A percentile compares a stretch with the other conserved stretches of the same genome.
Evolutionary conservation across 2,113 vertebrate genomes (phyloP).

Genomic region (Macquaria ambigua): DNA sequence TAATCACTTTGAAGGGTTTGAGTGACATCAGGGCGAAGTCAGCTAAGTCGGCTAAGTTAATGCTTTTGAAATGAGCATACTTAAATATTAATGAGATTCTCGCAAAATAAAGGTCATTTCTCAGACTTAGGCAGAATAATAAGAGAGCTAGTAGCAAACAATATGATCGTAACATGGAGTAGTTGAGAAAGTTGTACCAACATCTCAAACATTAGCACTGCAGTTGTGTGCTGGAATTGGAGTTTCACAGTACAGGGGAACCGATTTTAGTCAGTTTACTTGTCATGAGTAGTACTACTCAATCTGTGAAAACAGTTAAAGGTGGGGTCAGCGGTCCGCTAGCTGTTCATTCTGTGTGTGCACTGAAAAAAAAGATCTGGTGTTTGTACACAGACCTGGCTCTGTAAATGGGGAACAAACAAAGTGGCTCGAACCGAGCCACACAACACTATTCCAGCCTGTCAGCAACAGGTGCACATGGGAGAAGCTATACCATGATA

Average conservation of each 20-base stretch:
- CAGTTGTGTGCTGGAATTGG: background rate
- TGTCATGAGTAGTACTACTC: too few relatives aligned
- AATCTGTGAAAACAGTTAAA: too few relatives aligned
- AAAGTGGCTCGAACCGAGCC: too few relatives aligned
- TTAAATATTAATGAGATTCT: slow-evolving; percentile 69
- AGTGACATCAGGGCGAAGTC: slow-evolving; percentile 46
- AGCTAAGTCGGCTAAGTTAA: slow-evolving; percentile 36
- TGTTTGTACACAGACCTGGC: too few relatives aligned
- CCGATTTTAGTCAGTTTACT: background rate
- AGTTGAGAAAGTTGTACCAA: background rate
- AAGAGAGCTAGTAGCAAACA: background rate
- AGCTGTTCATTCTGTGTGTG: too few relatives aligned
- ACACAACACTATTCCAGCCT: too few relatives aligned
- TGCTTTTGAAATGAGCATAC: slow-evolving; percentile 62
- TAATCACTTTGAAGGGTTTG: slow-evolving; percentile 61
- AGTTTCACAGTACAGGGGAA: background rate
- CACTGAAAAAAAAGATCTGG: too few relatives aligned
- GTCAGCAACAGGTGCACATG: too few relatives aligned
- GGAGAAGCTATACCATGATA: too few relatives aligned
- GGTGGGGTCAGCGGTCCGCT: too few relatives aligned
- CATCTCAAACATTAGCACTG: background rate
- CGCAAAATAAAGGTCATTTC: slow-evolving; percentile 57
- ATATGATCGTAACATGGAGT: background rate
- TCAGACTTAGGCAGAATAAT: slow-evolving; percentile 42
- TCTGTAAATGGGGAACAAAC: too few relatives aligned